These are phyloP conservation scores for Microtus obscurus DNA, from an alignment of 2,797 vertebrate genomes.

Conservation along the genomic window DNA sequence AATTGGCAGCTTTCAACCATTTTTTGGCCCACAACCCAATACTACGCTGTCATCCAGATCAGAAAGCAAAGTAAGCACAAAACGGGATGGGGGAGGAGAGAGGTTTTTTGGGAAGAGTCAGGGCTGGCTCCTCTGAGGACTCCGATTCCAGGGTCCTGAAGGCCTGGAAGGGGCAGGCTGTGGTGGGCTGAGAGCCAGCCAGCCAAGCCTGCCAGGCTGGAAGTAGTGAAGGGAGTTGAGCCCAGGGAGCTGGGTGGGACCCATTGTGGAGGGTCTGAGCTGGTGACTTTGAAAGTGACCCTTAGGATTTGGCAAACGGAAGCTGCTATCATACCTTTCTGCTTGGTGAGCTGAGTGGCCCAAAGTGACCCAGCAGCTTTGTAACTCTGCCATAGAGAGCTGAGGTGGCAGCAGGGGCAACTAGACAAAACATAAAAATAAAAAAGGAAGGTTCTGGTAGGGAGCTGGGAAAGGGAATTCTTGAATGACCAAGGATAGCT, in stretches of 20 bases:
- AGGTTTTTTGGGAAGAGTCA: slow-evolving; percentile 3
- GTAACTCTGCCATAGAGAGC: slow-evolving; percentile 5
- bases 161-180: not conserved
- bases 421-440: not conserved
- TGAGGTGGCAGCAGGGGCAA: slow-evolving; percentile 41
- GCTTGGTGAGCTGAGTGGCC: not conserved
- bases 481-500: slow-evolving; percentile 21
- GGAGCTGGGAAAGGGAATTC: slow-evolving; percentile 47
- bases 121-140: not conserved
- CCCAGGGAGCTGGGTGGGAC: not conserved
- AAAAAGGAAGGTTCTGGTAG: not conserved
- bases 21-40: slow-evolving; percentile 26
- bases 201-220: not conserved
- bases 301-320: not conserved
- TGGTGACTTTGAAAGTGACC: not conserved
- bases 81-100: slow-evolving; percentile 27
- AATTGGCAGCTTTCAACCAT: slow-evolving; percentile 6
- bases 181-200: slow-evolving; percentile 14
- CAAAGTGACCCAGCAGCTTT: slow-evolving; percentile 23
- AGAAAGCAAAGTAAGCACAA: slow-evolving; percentile 50
- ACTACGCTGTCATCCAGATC: slow-evolving; percentile 1
- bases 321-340: not conserved
- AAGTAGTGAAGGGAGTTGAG: not conserved
- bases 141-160: slow-evolving; percentile 11
- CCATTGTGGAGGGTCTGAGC: not conserved